Evolutionary conservation across 2,888 invertebrate genomes (phyloP).

Genomic region (Galeopsomyia nigrocyanea): DNA sequence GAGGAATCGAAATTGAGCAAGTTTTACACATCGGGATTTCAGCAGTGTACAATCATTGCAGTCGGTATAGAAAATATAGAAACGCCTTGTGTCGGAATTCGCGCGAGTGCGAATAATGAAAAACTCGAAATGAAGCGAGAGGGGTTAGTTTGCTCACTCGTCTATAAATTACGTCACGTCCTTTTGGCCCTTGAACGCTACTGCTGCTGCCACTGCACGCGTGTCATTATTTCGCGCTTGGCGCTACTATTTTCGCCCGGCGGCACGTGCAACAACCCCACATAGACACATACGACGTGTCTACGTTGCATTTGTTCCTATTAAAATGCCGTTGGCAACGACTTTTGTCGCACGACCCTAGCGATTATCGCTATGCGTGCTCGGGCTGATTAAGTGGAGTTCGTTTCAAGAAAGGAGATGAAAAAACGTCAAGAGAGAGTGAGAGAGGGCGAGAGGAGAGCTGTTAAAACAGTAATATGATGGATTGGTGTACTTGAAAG

Average conservation of each 20-base stretch:
- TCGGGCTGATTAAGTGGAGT: too few species aligned
- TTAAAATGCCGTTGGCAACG: constrained; percentile 54
- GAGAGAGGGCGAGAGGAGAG: too few species aligned
- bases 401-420: too few species aligned
- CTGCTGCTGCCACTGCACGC: constrained; percentile 13
- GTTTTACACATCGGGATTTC: too few species aligned
- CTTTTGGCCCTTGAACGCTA: not conserved
- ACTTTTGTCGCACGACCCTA: not conserved
- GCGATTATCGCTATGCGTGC: not conserved
- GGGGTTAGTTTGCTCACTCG: constrained; percentile 10
- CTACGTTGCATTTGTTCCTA: constrained; percentile 57
- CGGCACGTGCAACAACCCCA: constrained; percentile 54
- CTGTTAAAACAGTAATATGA: too few species aligned
- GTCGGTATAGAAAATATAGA: too few species aligned
- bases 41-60: too few species aligned
- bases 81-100: not conserved
- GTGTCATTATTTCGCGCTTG: constrained; percentile 61
- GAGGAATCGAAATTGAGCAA: too few species aligned
- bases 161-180: constrained; percentile 43
- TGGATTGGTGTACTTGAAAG: too few species aligned
- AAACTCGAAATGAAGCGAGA: not conserved
- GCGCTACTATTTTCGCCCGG: constrained; percentile 60
- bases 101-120: constrained; percentile 16
- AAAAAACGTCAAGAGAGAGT: too few species aligned
- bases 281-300: constrained; percentile 5